A percentile compares a stretch with the other conserved stretches of the same genome.
Evolutionary conservation across 1,140 invertebrate species (phyloP).

Genomic region (Drosophila kanapiae): DNA sequence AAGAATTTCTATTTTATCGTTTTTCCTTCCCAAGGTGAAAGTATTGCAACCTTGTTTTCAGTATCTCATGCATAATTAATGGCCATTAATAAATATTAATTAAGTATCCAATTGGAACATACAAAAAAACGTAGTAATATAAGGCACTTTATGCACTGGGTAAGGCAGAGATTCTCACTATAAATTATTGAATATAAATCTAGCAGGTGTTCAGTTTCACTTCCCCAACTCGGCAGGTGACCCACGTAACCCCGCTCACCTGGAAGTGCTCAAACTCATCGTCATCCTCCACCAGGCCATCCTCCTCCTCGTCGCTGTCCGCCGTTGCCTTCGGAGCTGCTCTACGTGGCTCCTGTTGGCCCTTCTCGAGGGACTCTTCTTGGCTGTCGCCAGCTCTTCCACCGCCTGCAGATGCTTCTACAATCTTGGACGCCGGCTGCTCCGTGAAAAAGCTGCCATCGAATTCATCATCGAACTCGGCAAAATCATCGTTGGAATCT

Average conservation of each 20-base stretch:
- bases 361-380: constrained; percentile 22
- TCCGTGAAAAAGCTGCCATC: constrained; percentile 86
- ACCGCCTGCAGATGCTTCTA: constrained; percentile 34
- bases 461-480: constrained; percentile 98
- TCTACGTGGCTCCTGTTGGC: constrained; percentile 21
- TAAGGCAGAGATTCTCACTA: background rate
- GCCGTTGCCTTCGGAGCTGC: constrained; percentile 12
- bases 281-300: constrained; percentile 87
- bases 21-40: constrained; percentile 1
- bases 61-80: constrained; percentile 15
- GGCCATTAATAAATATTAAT: constrained; percentile 4
- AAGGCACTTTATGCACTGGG: background rate
- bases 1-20: background rate
- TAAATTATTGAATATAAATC: background rate
- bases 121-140: background rate
- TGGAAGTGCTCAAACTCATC: constrained; percentile 96
- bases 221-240: background rate
- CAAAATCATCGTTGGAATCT: constrained; percentile 93
- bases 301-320: constrained; percentile 71
- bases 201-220: background rate
- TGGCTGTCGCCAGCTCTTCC: constrained; percentile 14
- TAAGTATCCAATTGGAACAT: background rate
- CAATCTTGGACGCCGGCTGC: constrained; percentile 55
- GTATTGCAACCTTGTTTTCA: background rate
- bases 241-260: constrained; percentile 16